A percentile compares a stretch with the other conserved stretches of the same genome.
Evolutionary conservation across 2,797 vertebrate species (phyloP).

Genomic region (Cetoscarus ocellatus): DNA sequence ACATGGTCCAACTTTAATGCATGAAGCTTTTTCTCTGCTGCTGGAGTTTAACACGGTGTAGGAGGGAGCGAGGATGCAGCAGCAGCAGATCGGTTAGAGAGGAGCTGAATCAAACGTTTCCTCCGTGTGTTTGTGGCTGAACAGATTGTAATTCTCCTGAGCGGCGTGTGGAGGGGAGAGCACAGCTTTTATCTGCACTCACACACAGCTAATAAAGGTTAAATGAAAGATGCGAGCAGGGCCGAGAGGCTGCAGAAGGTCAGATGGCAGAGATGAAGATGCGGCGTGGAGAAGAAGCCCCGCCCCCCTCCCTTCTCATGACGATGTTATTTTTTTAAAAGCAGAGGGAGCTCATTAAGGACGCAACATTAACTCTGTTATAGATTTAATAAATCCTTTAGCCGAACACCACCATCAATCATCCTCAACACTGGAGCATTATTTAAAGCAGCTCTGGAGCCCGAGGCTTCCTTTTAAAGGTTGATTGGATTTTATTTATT

Average conservation of each 20-base stretch:
- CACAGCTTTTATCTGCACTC: background rate
- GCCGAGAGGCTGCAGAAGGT: constrained; percentile 21
- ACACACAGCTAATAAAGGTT: constrained; percentile 43
- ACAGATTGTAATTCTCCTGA: constrained; percentile 12
- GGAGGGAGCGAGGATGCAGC: background rate
- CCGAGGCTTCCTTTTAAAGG: constrained; percentile 33
- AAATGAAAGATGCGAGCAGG: constrained; percentile 36
- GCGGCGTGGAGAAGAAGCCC: background rate
- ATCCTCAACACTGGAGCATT: constrained; percentile 28
- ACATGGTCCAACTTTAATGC: background rate
- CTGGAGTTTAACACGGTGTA: background rate
- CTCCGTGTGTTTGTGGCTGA: background rate
- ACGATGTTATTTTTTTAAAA: constrained; percentile 38
- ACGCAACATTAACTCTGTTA: constrained; percentile 63
- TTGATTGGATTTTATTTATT: constrained; percentile 62
- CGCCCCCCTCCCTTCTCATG: background rate
- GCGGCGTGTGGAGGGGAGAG: too few relatives aligned
- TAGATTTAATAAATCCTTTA: constrained; percentile 57
- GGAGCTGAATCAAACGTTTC: constrained; percentile 12
- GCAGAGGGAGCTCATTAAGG: constrained; percentile 52
- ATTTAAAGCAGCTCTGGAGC: constrained; percentile 45
- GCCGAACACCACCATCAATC: constrained; percentile 58
- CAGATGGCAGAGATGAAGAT: constrained; percentile 21
- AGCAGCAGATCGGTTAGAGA: background rate
- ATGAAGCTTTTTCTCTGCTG: background rate